These are phyloP conservation scores for Drosophila erecta DNA, from an alignment of 1,140 invertebrate genomes.

Conservation along the genomic window DNA sequence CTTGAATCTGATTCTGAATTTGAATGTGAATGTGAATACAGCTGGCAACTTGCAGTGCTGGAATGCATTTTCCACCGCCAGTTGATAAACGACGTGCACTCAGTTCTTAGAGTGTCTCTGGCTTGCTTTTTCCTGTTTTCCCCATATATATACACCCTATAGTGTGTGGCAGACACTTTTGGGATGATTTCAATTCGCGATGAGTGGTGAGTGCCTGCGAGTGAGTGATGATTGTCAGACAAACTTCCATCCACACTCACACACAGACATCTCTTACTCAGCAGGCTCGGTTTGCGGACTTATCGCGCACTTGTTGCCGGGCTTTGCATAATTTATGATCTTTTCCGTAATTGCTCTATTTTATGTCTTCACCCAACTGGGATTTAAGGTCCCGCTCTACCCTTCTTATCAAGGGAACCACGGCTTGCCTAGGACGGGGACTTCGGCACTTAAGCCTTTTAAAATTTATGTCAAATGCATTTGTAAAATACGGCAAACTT, in stretches of 20 bases:
- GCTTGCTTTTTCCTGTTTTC: conserved; percentile 37
- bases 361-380: conserved; percentile 64
- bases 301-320: conserved; percentile 74
- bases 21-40: not conserved
- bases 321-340: conserved; percentile 81
- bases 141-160: not conserved
- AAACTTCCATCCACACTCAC: conserved; percentile 2
- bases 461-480: conserved; percentile 83
- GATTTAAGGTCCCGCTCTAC: conserved; percentile 58
- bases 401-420: conserved; percentile 56
- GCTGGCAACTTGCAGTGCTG: conserved; percentile 1
- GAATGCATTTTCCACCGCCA: conserved; percentile 71
- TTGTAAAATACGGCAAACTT: conserved; percentile 81
- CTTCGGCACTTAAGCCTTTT: conserved; percentile 68
- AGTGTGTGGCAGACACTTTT: conserved; percentile 18
- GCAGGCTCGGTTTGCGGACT: conserved; percentile 34
- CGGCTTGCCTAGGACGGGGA: conserved; percentile 6
- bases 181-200: conserved; percentile 53
- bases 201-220: conserved; percentile 38
- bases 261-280: not conserved
- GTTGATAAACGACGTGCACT: conserved; percentile 76
- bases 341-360: conserved; percentile 77
- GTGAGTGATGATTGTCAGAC: conserved; percentile 76
- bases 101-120: conserved; percentile 48
- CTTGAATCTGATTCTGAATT: too few relatives aligned